Conservation (phyloP, 2,113 vertebrate genomes). For the Apteryx mantelli region DNA sequence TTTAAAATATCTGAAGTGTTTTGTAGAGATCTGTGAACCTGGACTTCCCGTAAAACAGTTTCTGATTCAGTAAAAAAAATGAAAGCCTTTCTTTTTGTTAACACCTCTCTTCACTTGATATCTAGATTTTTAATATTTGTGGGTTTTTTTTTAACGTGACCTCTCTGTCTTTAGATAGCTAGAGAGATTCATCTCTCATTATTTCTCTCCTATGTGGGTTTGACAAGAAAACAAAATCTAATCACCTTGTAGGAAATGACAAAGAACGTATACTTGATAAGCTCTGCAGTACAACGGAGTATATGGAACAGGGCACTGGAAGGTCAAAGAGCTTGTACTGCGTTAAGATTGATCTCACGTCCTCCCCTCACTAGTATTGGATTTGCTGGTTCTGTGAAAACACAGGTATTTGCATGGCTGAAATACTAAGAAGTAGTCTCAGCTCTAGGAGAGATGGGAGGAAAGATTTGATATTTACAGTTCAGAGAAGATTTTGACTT, state of each 20-base stretch:
- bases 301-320: conserved; percentile 18
- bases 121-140: neutral
- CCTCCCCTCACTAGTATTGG: neutral
- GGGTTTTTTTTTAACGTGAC: neutral
- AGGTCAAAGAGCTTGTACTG: neutral
- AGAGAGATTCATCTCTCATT: neutral
- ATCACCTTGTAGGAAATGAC: neutral
- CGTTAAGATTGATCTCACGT: neutral
- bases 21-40: neutral
- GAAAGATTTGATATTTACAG: conserved; percentile 27
- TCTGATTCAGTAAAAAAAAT: neutral
- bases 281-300: neutral
- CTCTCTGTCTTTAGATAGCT: neutral
- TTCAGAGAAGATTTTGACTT: neutral
- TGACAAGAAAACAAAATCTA: conserved; percentile 9
- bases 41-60: neutral
- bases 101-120: neutral
- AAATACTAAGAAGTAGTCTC: conserved; percentile 11
- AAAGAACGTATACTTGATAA: neutral
- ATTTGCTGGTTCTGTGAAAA: conserved; percentile 60
- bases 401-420: neutral
- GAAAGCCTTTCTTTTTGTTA: neutral
- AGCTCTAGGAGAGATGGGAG: conserved; percentile 13
- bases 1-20: neutral
- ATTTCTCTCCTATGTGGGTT: neutral